A percentile compares a stretch with the other conserved stretches of the same genome.
Conservation (phyloP, 2,113 vertebrate species). For the Hyla sarda region DNA sequence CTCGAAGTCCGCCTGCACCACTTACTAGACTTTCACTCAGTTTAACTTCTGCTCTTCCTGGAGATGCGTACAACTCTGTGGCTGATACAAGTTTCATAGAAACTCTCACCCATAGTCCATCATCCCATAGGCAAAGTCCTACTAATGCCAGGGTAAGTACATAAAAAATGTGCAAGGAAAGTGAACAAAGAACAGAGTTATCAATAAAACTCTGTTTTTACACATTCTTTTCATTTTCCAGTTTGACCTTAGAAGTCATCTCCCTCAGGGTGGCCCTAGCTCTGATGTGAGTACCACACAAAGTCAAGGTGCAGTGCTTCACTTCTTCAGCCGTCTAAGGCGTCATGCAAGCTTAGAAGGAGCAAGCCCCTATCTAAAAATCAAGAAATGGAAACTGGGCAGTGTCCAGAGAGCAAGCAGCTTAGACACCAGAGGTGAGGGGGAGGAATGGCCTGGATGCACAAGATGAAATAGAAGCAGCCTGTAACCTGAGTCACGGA, state of each 20-base stretch:
- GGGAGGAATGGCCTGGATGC: slow-evolving; percentile 7
- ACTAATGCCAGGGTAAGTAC: slow-evolving; percentile 34
- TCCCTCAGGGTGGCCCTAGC: slow-evolving; percentile 25
- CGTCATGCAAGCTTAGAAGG: slow-evolving; percentile 94
- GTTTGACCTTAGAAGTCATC: slow-evolving; percentile 43
- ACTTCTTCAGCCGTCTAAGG: slow-evolving; percentile 90
- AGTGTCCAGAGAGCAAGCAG: slow-evolving; percentile 92
- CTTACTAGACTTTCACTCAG: slow-evolving; percentile 79
- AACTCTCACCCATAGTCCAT: slow-evolving; percentile 21
- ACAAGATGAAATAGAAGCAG: slow-evolving; percentile 11
- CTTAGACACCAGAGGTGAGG: slow-evolving; percentile 91
- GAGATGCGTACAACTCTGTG: slow-evolving; percentile 88
- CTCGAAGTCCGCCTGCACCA: slow-evolving; percentile 77
- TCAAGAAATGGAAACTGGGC: slow-evolving; percentile 96
- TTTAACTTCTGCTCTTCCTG: slow-evolving; percentile 89
- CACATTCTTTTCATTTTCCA: not conserved
- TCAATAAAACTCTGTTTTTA: no score
- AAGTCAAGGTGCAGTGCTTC: slow-evolving; percentile 79
- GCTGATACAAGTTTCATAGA: slow-evolving; percentile 71
- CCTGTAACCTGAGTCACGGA: slow-evolving; percentile 13
- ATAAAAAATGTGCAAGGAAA: no score
- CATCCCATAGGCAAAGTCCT: slow-evolving; percentile 28
- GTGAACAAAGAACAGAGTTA: no score
- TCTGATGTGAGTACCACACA: slow-evolving; percentile 61
- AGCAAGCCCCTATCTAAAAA: slow-evolving; percentile 93